Evolutionary conservation across 1,140 invertebrate species (phyloP), one percentile per base, ranked within the genome.

Genomic region (Drepana arcuata): DNA sequence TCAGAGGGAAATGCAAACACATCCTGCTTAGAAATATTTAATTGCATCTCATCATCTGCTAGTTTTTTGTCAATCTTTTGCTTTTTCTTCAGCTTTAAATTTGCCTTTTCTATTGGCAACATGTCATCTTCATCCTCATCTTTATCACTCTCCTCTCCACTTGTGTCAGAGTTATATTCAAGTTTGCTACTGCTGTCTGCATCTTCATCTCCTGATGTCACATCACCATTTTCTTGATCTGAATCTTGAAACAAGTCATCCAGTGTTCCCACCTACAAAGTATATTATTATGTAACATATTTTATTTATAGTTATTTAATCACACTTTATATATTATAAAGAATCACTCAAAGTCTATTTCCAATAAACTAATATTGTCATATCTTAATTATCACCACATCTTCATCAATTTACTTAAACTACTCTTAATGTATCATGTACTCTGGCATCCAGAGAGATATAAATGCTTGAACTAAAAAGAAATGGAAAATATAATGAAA

Each of bases 31-130:
- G 86, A 86, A 32, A 92, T 88, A 66, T 94, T 93, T 32, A 93
- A 84, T 63, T 90, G 86, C 77, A 94, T 85, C 82, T 95, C 92
- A 48, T 91, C 89, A 48, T 94, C 90, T n/a, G 92, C 91, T 27
- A 93, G 59, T 80, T 94, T 88, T 28, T 88, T 86, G 47, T 92
- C 88, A 59, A 88, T 67, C 41, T 87, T 86, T 66, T 92, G 84
- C 62, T 93, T 90, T 54, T 91, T 91, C 61, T 89, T 90, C 1
- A 97, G 77, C 72, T 91, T 94, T 42, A 91, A 92, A 38, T 93
- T 92, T 42, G 90, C 88, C 70, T 91, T 94, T 84, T 97, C 95
- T 73, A 97, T 94, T 1, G 95, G 94, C 16, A 95, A 71, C 67
- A 93, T 67, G 65, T 92, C 90, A 57, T 89, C 86, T 37, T 90